Evolutionary conservation across 2,113 vertebrate genomes (phyloP).

Genomic region (Nesospiza acunhae): DNA sequence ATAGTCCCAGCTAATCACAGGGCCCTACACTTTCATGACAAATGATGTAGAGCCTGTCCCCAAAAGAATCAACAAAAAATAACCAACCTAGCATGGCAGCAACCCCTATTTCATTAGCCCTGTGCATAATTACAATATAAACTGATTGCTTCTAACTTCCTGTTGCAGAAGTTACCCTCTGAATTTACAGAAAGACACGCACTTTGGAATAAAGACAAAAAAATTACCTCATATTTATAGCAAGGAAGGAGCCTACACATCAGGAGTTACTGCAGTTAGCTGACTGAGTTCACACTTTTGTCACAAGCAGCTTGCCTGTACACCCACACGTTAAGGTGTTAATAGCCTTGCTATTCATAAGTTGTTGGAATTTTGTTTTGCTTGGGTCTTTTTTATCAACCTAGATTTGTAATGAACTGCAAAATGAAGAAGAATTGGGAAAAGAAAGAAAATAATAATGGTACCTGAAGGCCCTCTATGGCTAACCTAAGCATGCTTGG

Average conservation of each 20-base stretch:
- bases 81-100: fast-evolving
- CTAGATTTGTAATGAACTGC: neutral
- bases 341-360: neutral
- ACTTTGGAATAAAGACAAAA: neutral
- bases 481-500: conserved; percentile 97
- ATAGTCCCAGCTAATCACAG: neutral
- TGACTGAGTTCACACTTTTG: neutral
- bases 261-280: neutral
- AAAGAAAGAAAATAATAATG: neutral
- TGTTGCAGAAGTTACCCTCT: neutral
- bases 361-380: neutral
- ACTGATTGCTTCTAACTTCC: neutral
- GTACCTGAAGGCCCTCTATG: conserved; percentile 97
- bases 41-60: neutral
- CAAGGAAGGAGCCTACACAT: neutral
- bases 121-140: neutral
- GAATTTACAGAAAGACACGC: neutral
- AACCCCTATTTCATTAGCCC: neutral
- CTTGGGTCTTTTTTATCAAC: neutral
- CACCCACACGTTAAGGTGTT: neutral
- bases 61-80: neutral
- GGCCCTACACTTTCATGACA: neutral
- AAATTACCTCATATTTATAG: neutral
- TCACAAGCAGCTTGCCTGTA: neutral
- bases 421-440: neutral